Evolutionary conservation across 2,888 invertebrate genomes (phyloP), one percentile per base, ranked within the genome.

Genomic region (Stictocephala bisonia): DNA sequence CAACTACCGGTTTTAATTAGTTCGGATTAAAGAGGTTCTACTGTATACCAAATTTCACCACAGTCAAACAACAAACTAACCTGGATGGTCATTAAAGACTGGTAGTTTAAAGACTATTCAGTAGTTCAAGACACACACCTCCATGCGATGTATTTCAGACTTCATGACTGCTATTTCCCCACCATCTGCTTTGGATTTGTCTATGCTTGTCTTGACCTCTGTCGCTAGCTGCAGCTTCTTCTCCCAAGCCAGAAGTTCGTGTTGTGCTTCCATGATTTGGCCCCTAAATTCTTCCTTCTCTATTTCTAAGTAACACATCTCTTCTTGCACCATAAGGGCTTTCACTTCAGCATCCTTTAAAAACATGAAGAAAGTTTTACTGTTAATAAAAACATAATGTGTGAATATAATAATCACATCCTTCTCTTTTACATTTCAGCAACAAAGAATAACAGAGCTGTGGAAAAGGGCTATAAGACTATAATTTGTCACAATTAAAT

Each of bases 111-210:
- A n/a, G n/a, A n/a, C n/a, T n/a, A n/a, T n/a, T n/a, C n/a, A n/a
- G n/a, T n/a, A n/a, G n/a, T n/a, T n/a, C n/a, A n/a, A n/a, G n/a
- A n/a, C n/a, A 22, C 75, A 85, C 82, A 93, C 92, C 84, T 92
- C 89, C 94, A 94, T 94, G 78, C 91, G 87, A 79, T 94, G 94
- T 80, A 95, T 94, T 86, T 95, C 94, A 41, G 86, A 87, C 81
- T 88, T 91, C 93, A 94, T 94, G 31, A 86, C 86, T 0, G 90
- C 90, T 20, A 93, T 87, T 82, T 94, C 94, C 1, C 94, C 92
- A 3, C 86, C 88, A 1, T 86, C 84, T 0, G 88, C 86, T 72
- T 88, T 87, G 71, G 93, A 92, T 35, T 88, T 86, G 69, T 89
- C 88, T 60, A 93, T 88, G 80, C 87, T 90, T 78, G 88, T 88